Percentiles rank a stretch among this genome's conserved stretches.
Conservation (phyloP, 2,888 invertebrate genomes). For the Dromius quadrimaculatus region DNA sequence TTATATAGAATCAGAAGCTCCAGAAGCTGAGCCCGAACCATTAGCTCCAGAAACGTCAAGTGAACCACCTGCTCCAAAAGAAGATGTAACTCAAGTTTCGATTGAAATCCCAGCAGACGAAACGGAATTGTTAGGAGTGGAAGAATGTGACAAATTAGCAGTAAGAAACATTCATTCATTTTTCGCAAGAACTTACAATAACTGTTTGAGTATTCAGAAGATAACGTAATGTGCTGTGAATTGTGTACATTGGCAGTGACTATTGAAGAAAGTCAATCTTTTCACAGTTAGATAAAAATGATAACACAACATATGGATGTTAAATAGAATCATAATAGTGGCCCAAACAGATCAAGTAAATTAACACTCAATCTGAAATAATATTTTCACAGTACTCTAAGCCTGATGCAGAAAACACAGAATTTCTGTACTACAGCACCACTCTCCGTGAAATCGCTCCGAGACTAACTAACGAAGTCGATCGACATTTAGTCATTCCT, state of each 20-base stretch:
- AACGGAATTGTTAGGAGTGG: background rate
- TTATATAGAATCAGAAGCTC: too few species aligned
- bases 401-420: conserved; percentile 66
- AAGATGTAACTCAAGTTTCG: too few species aligned
- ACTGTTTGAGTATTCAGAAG: too few species aligned
- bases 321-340: background rate
- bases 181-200: background rate
- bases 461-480: conserved; percentile 62
- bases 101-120: conserved; percentile 2
- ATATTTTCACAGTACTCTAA: conserved; percentile 24
- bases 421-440: conserved; percentile 68
- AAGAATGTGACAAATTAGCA: conserved; percentile 2
- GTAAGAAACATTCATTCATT: background rate
- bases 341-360: too few species aligned
- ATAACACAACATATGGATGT: background rate
- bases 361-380: background rate
- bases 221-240: too few species aligned
- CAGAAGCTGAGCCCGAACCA: too few species aligned
- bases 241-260: too few species aligned
- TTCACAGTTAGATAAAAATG: conserved; percentile 2
- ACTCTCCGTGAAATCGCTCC: conserved; percentile 65
- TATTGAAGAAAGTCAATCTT: background rate
- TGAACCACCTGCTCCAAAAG: too few species aligned
- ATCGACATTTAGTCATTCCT: conserved; percentile 63
- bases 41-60: too few species aligned